phyloP scores from a whole-genome alignment of 2,113 vertebrate genomes.

The Saiga tatarica region DNA sequence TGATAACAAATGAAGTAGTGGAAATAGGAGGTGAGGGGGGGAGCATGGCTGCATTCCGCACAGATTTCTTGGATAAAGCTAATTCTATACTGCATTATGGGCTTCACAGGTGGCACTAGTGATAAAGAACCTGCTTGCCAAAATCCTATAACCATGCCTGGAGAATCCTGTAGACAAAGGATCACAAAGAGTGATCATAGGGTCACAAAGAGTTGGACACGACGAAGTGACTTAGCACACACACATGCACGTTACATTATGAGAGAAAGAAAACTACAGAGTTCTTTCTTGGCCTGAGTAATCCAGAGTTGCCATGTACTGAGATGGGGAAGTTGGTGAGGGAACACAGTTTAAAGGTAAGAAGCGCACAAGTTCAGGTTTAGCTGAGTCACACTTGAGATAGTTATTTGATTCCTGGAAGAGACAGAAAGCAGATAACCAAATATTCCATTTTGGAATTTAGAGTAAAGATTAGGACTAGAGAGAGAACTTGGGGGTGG shows the following conservation, averaged over 20 bases:
- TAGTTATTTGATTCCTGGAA: not conserved
- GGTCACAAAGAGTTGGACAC: not conserved
- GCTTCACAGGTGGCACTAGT: not conserved
- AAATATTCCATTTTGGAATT: not conserved
- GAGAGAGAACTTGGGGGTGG: not conserved
- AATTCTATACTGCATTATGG: not conserved
- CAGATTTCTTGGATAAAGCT: not conserved
- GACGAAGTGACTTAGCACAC: not conserved
- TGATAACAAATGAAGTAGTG: not conserved
- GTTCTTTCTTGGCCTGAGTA: not conserved
- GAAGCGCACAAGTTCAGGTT: not conserved
- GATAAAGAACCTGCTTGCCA: not conserved
- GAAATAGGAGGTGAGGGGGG: accelerated
- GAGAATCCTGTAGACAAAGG: not conserved
- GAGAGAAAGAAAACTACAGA: not conserved
- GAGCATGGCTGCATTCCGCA: not conserved
- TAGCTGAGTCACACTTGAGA: not conserved
- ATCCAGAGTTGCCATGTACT: not conserved
- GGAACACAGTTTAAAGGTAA: not conserved
- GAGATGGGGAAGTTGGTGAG: not conserved
- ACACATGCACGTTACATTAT: not conserved
- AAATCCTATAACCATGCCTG: not conserved
- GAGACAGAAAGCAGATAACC: not conserved
- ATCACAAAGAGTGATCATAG: not conserved
- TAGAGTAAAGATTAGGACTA: not conserved